A percentile compares a stretch with the other conserved stretches of the same genome.
Evolutionary conservation across 2,113 vertebrate genomes (phyloP).

Genomic region (Otolemur garnettii): DNA sequence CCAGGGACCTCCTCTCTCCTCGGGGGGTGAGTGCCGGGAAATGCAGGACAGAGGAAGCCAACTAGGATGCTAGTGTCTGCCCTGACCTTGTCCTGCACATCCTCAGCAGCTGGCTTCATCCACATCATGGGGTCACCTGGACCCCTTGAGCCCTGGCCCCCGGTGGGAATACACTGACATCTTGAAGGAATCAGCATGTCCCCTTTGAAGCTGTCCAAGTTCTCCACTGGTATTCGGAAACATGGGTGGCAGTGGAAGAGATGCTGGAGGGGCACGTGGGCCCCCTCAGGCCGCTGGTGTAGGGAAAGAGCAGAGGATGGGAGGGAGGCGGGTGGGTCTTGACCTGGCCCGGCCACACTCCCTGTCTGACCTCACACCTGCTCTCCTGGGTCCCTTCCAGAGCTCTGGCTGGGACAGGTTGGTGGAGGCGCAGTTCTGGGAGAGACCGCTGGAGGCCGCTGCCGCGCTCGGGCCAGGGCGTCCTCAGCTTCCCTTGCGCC

Average conservation of each 20-base stretch:
- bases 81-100: background rate
- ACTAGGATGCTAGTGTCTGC: background rate
- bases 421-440: background rate
- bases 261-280: background rate
- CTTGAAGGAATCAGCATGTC: background rate
- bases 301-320: background rate
- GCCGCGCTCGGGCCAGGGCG: background rate
- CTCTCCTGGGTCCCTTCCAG: background rate
- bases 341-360: background rate
- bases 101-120: background rate
- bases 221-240: background rate
- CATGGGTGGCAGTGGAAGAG: background rate
- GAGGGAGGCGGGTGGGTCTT: background rate
- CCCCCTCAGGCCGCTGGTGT: background rate
- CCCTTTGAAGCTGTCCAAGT: background rate
- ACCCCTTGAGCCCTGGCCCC: background rate
- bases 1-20: background rate
- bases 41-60: background rate
- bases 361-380: background rate
- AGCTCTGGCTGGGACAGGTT: background rate
- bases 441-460: slow-evolving; percentile 47
- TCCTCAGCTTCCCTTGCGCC: background rate
- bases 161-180: background rate
- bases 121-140: background rate
- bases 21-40: background rate